Evolutionary conservation across 2,113 vertebrate genomes (phyloP).

Genomic region (Vulpes vulpes): DNA sequence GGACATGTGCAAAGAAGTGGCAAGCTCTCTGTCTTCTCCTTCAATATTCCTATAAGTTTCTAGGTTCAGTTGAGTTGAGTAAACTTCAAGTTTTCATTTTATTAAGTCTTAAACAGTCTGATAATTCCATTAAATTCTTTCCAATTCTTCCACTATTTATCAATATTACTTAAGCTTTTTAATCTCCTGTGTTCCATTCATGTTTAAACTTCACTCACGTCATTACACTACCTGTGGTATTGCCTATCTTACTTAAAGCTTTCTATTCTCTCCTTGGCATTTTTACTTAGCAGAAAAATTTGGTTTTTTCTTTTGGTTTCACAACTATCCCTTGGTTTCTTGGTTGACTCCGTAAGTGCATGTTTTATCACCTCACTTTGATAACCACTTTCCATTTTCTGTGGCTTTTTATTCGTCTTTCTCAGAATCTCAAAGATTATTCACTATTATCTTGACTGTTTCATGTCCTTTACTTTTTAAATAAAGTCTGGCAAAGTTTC

Average conservation of each 20-base stretch:
- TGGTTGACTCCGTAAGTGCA: slow-evolving; percentile 17
- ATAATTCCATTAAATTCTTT: slow-evolving; percentile 52
- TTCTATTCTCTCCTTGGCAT: slow-evolving; percentile 58
- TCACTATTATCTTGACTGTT: slow-evolving; percentile 24
- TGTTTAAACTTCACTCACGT: slow-evolving; percentile 51
- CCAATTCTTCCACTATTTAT: slow-evolving; percentile 36
- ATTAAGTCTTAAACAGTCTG: slow-evolving; percentile 64
- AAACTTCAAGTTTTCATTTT: slow-evolving; percentile 69
- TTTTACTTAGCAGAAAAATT: slow-evolving; percentile 64
- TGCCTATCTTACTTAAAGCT: slow-evolving; percentile 26
- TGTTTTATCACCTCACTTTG: slow-evolving; percentile 59
- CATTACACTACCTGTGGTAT: slow-evolving; percentile 14
- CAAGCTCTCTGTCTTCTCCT: slow-evolving; percentile 5
- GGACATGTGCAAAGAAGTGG: neutral
- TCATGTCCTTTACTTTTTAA: slow-evolving; percentile 53
- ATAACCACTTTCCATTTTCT: slow-evolving; percentile 71
- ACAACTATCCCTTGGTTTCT: slow-evolving; percentile 56
- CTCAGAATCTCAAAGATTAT: slow-evolving; percentile 33
- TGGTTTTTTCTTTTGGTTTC: slow-evolving; percentile 47
- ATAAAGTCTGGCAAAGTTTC: slow-evolving; percentile 28
- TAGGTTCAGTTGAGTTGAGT: slow-evolving; percentile 58
- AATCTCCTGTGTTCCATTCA: slow-evolving; percentile 46
- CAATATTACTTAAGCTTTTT: slow-evolving; percentile 48
- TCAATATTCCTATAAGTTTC: slow-evolving; percentile 48
- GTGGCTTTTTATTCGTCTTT: slow-evolving; percentile 60